Evolutionary conservation across 53 echinoderm and acorn worm genomes (phyloP).

Genomic region (Paelopatides confundens): DNA sequence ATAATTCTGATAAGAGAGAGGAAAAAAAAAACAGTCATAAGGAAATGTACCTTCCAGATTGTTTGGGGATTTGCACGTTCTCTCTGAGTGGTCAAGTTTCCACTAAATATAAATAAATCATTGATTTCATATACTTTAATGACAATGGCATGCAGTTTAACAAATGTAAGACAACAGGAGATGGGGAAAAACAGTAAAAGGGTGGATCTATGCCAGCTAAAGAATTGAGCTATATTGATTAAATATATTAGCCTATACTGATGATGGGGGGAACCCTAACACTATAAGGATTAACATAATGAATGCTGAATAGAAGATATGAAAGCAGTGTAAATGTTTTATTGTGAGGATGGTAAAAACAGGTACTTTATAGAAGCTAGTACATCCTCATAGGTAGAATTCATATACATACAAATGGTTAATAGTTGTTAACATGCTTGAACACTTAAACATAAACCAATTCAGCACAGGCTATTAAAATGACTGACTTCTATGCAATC

Average conservation of each 20-base stretch:
- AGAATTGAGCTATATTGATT: background rate
- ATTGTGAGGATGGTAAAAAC: no score
- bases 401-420: no score
- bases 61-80: background rate
- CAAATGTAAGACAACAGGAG: background rate
- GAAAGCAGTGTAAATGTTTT: no score
- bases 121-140: conserved; percentile 15
- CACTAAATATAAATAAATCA: conserved; percentile 20
- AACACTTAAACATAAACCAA: no score
- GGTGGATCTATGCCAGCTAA: background rate
- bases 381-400: no score
- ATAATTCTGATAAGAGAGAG: background rate
- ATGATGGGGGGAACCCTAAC: background rate
- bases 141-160: background rate
- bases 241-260: background rate
- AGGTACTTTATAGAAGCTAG: no score
- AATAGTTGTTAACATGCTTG: no score
- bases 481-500: no score
- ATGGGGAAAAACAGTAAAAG: background rate
- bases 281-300: no score
- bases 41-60: background rate
- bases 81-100: conserved; percentile 19
- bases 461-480: no score
- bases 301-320: no score
- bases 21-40: background rate